Base-by-base conservation (phyloP, 1,140 invertebrate species). In the Dufourea novaeangliae region DNA sequence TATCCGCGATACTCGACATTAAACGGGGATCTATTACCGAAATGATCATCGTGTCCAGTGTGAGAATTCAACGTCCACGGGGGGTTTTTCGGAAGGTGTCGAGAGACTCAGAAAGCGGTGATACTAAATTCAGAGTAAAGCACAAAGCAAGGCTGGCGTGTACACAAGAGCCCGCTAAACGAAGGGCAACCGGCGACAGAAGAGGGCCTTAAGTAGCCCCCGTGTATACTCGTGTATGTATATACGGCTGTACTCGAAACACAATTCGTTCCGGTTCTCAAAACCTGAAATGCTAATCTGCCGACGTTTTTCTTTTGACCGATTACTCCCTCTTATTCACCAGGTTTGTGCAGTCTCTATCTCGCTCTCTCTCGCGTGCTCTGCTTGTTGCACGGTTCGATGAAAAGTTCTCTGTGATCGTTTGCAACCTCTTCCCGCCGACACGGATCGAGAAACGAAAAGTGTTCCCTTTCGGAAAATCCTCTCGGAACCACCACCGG, bases 211-310 rank as follows among this genome's bases (percentile, higher is more conserved):
- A 66, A 82, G 56, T 82, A 75, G 76, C 71, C 59, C n/a, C n/a
- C n/a, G n/a, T n/a, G 39, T 76, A 50, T 77, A 41, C 59, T 52
- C 29, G 52, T 22, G 52, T 52, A 20, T 27, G 56, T n/a, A n/a
- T n/a, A n/a, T 39, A 29, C 27, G 44, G 27, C 59, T n/a, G 74
- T 74, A 85, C 84, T 88, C 80, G 84, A 88, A 83, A 78, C 52
- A 86, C 79, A 87, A 87, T 87, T 87, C 81, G 66, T 84, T 82
- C 63, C 69, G 78, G 67, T 69, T 79, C 52, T 72, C 76, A 41
- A 87, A 88, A 83, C 77, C 72, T 79, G 64, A 86, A 85, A 79
- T 83, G 79, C 72, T 90, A 90, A 90, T 90, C 88, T 84, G 29
- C 62, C 69, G 72, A 59, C 54, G 44, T 82, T 83, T n/a, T 79